Conservation (phyloP, 2,113 vertebrate species). For the Apteryx mantelli region DNA sequence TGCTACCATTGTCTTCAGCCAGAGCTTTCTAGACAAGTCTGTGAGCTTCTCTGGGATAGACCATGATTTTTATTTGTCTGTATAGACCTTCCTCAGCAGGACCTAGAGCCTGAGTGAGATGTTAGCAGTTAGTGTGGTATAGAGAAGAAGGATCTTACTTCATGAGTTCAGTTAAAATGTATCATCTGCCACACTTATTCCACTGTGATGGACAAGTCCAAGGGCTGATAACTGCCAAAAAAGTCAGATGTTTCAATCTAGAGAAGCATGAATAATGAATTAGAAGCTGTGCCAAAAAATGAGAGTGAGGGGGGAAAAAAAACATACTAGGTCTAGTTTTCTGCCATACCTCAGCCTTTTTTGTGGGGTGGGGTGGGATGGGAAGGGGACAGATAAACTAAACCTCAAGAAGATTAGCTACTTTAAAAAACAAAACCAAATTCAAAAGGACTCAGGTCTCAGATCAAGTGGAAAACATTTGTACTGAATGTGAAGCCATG, state of each 20-base stretch:
- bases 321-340: neutral
- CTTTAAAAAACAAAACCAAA: neutral
- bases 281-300: neutral
- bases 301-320: neutral
- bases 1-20: neutral
- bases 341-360: neutral
- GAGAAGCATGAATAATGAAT: neutral
- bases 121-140: neutral
- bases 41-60: neutral
- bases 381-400: neutral
- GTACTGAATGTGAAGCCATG: neutral
- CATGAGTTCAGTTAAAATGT: neutral
- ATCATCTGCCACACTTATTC: neutral
- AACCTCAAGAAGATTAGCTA: neutral
- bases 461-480: neutral
- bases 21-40: neutral
- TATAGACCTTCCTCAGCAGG: neutral
- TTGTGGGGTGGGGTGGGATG: rapidly evolving
- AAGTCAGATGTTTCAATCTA: neutral
- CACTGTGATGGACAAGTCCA: neutral
- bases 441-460: neutral
- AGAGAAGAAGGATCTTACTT: neutral
- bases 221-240: neutral
- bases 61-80: neutral
- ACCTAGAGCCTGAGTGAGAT: neutral